phyloP scores from a whole-genome alignment of 2,888 invertebrate species.

The Plebejus anna region DNA sequence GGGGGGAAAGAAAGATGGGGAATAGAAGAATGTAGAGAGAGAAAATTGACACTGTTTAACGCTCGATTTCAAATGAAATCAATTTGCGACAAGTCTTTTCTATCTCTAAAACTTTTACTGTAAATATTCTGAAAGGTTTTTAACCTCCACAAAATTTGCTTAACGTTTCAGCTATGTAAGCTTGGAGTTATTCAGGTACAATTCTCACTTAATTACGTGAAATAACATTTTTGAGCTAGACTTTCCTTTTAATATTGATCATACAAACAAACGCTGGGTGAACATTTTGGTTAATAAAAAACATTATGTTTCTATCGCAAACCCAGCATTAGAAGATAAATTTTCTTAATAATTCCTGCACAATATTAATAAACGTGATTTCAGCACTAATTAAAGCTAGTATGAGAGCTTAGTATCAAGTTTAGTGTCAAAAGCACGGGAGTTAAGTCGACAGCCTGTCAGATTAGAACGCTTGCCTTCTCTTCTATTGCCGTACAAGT shows the following conservation, averaged over 20 bases:
- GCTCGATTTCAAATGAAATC: constrained; percentile 3
- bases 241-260: not conserved
- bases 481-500: not conserved
- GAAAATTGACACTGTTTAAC: not conserved
- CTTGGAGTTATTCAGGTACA: not conserved
- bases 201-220: not conserved
- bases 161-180: not conserved
- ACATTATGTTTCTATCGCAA: not conserved
- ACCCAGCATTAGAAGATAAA: not conserved
- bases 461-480: not conserved
- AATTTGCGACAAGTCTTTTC: not conserved
- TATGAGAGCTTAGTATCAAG: not conserved
- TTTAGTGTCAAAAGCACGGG: not conserved
- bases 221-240: not conserved
- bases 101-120: not conserved
- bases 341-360: not conserved
- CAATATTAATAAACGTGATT: not conserved
- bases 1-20: not conserved
- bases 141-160: not conserved
- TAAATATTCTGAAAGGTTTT: not conserved
- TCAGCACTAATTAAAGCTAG: not conserved
- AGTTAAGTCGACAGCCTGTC: not conserved
- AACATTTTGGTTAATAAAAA: not conserved
- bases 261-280: no score
- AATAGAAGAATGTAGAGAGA: not conserved